Conservation (phyloP, 1,140 invertebrate genomes). For the Dolichoris vasculosae region DNA sequence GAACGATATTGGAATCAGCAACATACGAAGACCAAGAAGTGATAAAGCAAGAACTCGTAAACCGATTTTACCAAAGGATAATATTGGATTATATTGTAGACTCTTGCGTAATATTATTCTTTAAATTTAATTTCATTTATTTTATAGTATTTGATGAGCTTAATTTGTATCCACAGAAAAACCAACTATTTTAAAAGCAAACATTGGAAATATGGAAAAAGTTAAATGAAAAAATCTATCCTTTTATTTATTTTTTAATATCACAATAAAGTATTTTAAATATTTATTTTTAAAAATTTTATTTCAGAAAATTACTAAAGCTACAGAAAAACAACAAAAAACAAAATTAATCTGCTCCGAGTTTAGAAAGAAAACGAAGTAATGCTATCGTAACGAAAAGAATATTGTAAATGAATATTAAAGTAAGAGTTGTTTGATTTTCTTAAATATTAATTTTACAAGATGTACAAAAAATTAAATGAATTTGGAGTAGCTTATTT, state of each 20-base stretch:
- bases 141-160: background rate
- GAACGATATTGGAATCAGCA: constrained; percentile 54
- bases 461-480: too few relatives aligned
- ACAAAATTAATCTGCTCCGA: background rate
- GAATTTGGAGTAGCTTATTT: too few relatives aligned
- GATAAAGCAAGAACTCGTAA: constrained; percentile 49
- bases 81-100: constrained; percentile 42
- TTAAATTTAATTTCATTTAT: background rate
- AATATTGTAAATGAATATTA: background rate
- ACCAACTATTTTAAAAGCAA: constrained; percentile 25
- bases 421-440: background rate
- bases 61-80: constrained; percentile 53
- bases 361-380: constrained; percentile 19
- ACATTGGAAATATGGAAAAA: constrained; percentile 8
- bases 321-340: background rate
- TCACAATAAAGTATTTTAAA: background rate
- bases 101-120: constrained; percentile 49
- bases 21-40: constrained; percentile 53
- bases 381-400: background rate
- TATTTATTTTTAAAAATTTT: background rate
- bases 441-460: too few relatives aligned
- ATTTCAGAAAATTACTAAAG: constrained; percentile 13
- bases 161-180: constrained; percentile 25
- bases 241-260: background rate
- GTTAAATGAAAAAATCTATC: constrained; percentile 10